Conservation (phyloP, 2,888 invertebrate species). For the Heliconius ethilla region DNA sequence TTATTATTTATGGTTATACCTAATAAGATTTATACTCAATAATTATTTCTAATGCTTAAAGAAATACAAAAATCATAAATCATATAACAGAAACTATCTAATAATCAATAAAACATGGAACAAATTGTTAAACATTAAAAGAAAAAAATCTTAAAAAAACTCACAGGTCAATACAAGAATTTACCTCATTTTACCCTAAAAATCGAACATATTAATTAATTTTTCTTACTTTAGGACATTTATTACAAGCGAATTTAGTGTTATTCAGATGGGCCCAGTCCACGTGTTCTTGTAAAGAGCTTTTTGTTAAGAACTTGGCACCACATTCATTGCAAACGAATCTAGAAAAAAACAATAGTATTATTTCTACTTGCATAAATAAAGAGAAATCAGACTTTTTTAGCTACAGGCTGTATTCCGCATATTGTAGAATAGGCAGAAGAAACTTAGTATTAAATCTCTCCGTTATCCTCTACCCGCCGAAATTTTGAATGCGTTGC, state of each 20-base stretch:
- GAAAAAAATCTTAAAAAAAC: not conserved
- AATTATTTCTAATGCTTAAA: no score
- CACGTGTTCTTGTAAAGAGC: constrained; percentile 58
- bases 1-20: no score
- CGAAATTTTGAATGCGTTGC: no score
- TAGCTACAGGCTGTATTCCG: not conserved
- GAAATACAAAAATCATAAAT: no score
- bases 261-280: constrained; percentile 66
- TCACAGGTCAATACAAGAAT: not conserved
- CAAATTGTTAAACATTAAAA: no score
- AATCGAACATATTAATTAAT: not conserved
- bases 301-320: constrained; percentile 56
- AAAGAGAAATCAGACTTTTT: no score
- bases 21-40: no score
- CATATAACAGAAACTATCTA: no score
- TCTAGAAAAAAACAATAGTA: constrained; percentile 48
- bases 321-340: constrained; percentile 65
- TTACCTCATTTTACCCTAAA: not conserved
- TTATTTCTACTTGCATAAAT: no score
- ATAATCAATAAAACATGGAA: no score
- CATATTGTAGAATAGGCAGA: not conserved
- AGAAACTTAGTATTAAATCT: not conserved
- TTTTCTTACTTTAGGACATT: constrained; percentile 62
- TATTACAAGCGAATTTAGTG: constrained; percentile 55
- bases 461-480: not conserved